Evolutionary conservation across 2,888 invertebrate species (phyloP), one percentile per base, ranked within the genome.

Genomic region (Meiosimyza platycephala): DNA sequence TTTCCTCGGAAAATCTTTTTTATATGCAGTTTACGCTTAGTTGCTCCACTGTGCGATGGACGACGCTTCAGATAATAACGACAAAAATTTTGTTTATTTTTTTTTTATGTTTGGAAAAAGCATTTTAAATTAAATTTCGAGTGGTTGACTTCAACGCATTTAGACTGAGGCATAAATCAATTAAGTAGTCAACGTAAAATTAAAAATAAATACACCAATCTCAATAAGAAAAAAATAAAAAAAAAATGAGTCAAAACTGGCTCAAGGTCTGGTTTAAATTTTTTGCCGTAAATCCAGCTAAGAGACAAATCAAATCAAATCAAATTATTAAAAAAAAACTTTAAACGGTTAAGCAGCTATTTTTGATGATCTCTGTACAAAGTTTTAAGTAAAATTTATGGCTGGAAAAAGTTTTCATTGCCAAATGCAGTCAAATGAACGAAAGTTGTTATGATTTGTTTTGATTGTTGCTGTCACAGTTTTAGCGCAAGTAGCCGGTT

Each of bases 361-460:
- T 40, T 40, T 40, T 40, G 40, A 40, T 5, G 40, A 40, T 9
- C 9, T 9, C 1, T 40, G 40, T 40, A 40, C 40, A 40, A 40
- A 40, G n/a, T 9, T 40, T 40, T 40, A 40, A 40, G 40, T 40
- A 40, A 66, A 66, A 66, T 33, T 66, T 22, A 18, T 33, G 51
- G 18, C 28, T 22, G 47, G 57, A 18, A 68, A 57, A 68, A 50
- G 64, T 51, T 66, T 54, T 69, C 22, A 60, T 28, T 28, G 40
- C 40, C 51, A 50, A 69, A 69, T 16, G 60, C 50, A 12, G 9
- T 62, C n/a, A 22, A 47, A 57, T 63, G 54, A 51, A 69, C 28
- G 63, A 71, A 71, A 71, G 71, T 63, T 60, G 48, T 55, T 70
- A 62, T 40, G 40, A 40, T 40, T 59, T 69, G 69, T 50, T 51